Evolutionary conservation across 2,888 invertebrate genomes (phyloP).

Genomic region (Amphimallon solstitiale): DNA sequence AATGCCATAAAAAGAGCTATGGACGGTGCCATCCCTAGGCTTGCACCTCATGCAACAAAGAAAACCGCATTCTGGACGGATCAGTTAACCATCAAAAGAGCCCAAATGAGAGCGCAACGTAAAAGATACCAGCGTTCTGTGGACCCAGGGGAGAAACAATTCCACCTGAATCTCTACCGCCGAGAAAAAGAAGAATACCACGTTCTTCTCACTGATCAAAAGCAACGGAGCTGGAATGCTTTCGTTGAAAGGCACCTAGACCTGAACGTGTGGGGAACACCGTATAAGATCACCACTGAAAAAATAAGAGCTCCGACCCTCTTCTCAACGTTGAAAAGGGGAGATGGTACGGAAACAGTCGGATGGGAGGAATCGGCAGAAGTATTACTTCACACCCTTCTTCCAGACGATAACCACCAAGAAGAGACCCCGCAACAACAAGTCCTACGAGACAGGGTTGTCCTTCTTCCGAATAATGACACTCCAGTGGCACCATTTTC

Average conservation of each 20-base stretch:
- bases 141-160: not conserved
- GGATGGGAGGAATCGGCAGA: conserved; percentile 32
- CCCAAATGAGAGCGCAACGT: not conserved
- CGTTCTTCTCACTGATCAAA: not conserved
- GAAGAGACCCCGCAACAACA: not conserved
- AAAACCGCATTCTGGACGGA: too few species aligned
- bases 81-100: not conserved
- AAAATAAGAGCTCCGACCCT: conserved; percentile 5
- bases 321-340: not conserved
- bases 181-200: not conserved
- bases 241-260: not conserved
- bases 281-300: conserved; percentile 24
- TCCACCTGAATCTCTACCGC: not conserved
- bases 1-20: too few species aligned
- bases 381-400: conserved; percentile 13
- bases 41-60: too few species aligned
- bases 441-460: not conserved
- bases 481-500: not conserved
- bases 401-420: too few species aligned
- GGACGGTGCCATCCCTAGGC: too few species aligned
- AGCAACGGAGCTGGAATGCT: not conserved
- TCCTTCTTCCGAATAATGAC: not conserved
- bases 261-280: conserved; percentile 13
- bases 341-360: not conserved
- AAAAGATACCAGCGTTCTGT: not conserved